A percentile compares a stretch with the other conserved stretches of the same genome.
These are phyloP conservation scores for Ptilodon capucinus DNA, from an alignment of 2,888 invertebrate genomes.

Conservation along the genomic window DNA sequence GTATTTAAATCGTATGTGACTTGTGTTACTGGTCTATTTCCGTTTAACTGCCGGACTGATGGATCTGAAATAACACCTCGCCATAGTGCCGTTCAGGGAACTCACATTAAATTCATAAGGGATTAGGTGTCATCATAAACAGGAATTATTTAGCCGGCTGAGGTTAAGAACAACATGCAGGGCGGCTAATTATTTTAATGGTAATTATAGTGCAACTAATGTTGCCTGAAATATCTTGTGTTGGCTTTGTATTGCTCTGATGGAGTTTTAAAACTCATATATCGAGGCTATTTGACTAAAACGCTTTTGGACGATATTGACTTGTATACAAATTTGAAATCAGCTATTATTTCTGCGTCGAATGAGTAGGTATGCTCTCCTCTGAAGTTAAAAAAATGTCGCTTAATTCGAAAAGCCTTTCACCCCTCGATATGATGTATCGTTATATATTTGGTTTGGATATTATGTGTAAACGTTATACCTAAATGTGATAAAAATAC, in stretches of 20 bases:
- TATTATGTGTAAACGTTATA: too few species aligned
- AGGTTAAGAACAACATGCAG: conserved; percentile 73
- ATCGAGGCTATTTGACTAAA: too few species aligned
- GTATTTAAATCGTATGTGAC: conserved; percentile 81
- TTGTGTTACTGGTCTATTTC: conserved; percentile 79
- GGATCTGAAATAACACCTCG: conserved; percentile 76
- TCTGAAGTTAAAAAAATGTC: too few species aligned
- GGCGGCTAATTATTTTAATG: conserved; percentile 56
- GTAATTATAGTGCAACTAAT: conserved; percentile 51
- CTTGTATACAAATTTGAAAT: too few species aligned
- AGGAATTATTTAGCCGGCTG: conserved; percentile 80
- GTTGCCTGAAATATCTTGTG: conserved; percentile 41
- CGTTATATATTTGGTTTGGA: too few species aligned
- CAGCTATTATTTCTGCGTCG: too few species aligned
- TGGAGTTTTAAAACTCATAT: too few species aligned
- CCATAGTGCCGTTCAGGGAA: conserved; percentile 67
- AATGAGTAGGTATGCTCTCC: too few species aligned
- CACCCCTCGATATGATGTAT: too few species aligned
- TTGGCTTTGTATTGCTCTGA: conserved; percentile 1
- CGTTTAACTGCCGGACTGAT: conserved; percentile 74
- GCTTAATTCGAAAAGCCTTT: too few species aligned
- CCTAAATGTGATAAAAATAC: too few species aligned
- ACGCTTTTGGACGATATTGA: too few species aligned
- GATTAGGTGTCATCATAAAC: conserved; percentile 82
- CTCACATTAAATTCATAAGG: conserved; percentile 78